phyloP scores from a whole-genome alignment of 2,797 vertebrate genomes.

The Anguilla megastoma region DNA sequence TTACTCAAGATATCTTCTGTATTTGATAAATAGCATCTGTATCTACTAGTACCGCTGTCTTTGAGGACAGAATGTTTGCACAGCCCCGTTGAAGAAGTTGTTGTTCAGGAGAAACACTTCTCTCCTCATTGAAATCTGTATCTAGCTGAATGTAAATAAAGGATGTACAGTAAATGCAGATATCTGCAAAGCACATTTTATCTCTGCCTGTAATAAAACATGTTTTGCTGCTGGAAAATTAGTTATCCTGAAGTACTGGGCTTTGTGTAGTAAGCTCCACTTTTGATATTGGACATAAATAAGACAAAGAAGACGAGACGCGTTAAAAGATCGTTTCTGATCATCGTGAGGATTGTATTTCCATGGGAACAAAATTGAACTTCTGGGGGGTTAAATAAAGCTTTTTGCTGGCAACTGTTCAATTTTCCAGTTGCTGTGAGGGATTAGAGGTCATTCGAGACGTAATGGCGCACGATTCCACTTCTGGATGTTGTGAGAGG shows the following conservation, averaged over 20 bases:
- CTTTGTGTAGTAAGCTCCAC: neutral
- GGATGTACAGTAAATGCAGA: neutral
- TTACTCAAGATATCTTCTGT: neutral
- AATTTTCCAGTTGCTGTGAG: neutral
- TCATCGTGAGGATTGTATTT: slow-evolving; percentile 49
- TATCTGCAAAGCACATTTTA: slow-evolving; percentile 42
- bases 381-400: slow-evolving; percentile 43
- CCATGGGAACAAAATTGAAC: slow-evolving; percentile 58
- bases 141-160: slow-evolving; percentile 37
- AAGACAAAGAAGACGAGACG: slow-evolving; percentile 34
- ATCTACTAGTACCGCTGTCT: neutral
- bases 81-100: neutral
- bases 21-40: neutral
- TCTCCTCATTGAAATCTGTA: slow-evolving; percentile 45
- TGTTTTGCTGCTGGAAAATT: slow-evolving; percentile 48
- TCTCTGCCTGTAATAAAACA: slow-evolving; percentile 48
- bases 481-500: neutral
- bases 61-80: neutral
- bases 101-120: slow-evolving; percentile 40
- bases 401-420: slow-evolving; percentile 40
- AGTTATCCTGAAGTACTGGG: neutral
- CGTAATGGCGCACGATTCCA: neutral
- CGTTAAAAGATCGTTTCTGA: slow-evolving; percentile 45
- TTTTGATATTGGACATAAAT: neutral
- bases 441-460: neutral